A percentile compares a stretch with the other conserved stretches of the same genome.
Evolutionary conservation across 2,888 invertebrate genomes (phyloP).

Genomic region (Eledona agricola): DNA sequence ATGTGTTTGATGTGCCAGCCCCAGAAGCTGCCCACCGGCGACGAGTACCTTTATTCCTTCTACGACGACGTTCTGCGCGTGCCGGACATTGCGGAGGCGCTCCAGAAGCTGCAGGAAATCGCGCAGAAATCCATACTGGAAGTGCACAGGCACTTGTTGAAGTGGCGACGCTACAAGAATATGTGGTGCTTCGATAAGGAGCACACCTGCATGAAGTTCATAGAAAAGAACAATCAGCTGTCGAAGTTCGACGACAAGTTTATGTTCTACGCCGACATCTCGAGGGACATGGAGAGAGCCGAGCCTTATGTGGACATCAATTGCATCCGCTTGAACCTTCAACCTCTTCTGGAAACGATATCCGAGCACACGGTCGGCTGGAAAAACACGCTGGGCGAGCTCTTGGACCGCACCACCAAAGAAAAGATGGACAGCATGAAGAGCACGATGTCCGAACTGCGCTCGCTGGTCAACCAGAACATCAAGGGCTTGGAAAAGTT

Average conservation of each 20-base stretch:
- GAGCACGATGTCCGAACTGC: slow-evolving; percentile 70
- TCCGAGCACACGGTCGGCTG: slow-evolving; percentile 81
- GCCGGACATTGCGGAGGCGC: slow-evolving; percentile 73
- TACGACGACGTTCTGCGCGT: slow-evolving; percentile 82
- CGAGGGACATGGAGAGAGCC: slow-evolving; percentile 64
- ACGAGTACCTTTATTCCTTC: slow-evolving; percentile 74
- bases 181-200: slow-evolving; percentile 82
- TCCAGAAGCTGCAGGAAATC: slow-evolving; percentile 73
- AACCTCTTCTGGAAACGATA: slow-evolving; percentile 74
- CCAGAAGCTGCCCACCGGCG: slow-evolving; percentile 67
- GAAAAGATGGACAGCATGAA: slow-evolving; percentile 75
- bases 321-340: slow-evolving; percentile 78
- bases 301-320: slow-evolving; percentile 71
- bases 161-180: slow-evolving; percentile 78
- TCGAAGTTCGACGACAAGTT: slow-evolving; percentile 84
- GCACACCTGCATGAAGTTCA: slow-evolving; percentile 80
- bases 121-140: slow-evolving; percentile 73
- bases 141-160: slow-evolving; percentile 69
- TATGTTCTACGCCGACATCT: slow-evolving; percentile 81
- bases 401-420: slow-evolving; percentile 73
- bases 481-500: slow-evolving; percentile 83
- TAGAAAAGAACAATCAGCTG: slow-evolving; percentile 69
- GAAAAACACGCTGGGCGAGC: slow-evolving; percentile 77
- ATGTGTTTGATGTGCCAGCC: slow-evolving; percentile 80
- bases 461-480: slow-evolving; percentile 75